Base-by-base conservation (phyloP, 2,797 vertebrate genomes). In the Chanos chanos region DNA sequence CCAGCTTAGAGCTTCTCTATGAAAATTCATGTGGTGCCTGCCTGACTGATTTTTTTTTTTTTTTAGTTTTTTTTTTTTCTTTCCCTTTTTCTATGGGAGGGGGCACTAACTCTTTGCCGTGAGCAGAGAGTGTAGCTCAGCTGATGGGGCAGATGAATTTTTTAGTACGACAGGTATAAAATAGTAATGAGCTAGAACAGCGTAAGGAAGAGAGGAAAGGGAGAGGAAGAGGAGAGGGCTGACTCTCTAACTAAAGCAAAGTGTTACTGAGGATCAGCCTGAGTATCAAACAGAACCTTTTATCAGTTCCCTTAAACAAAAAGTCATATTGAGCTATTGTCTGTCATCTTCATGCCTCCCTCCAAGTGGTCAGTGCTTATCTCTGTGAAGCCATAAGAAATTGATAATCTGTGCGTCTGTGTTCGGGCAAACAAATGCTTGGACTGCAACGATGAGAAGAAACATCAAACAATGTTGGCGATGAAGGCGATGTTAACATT, bases 101-200 rank as follows among this genome's bases (percentile, higher is more conserved):
- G 39, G 31, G 21, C 31, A 34, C 70, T 77, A 80, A 71, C 58
- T 80, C 74, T 81, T 72, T 56, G 69, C 80, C 82, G 7, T 41
- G 68, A 82, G 84, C 75, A 24, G 68, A 76, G 73, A 81, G 77
- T 75, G 70, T 80, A 80, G 83, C 85, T 87, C 81, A 76, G 78
- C 84, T 87, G 73, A 83, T 85, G 57, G 81, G 79, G 81, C 81
- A 86, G 84, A 89, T 89, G 41, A 81, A 87, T 86, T 85, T 88
- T 89, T 88, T 80, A 89, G 74, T 75, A 82, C 77, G 72, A 67
- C 1, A 56, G 62, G 40, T 69, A 87, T 87, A 81, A 90, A 88
- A 86, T 84, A 89, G 76, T 85, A 77, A 86, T 85, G 83, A 87
- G 74, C 69, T 44, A 78, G 80, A 83, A 77, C 77, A 77, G 74